These are phyloP conservation scores for Galaxea fascicularis DNA, from an alignment of 92 coral and sea anemone genomes.

Conservation along the genomic window DNA sequence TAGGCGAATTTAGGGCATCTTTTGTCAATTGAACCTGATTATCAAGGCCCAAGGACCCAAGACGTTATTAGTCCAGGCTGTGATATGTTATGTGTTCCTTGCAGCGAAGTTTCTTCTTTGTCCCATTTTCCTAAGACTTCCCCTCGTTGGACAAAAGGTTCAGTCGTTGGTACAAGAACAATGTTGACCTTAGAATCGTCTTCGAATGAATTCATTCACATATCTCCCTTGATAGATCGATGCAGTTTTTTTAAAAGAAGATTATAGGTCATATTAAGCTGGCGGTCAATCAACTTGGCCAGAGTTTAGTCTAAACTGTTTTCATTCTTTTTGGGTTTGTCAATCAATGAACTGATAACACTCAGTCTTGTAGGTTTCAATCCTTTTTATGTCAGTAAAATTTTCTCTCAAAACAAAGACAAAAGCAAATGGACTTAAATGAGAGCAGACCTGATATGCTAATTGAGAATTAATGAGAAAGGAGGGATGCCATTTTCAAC, in stretches of 20 bases:
- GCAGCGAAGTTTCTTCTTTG: background rate
- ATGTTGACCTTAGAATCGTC: background rate
- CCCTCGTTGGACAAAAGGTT: background rate
- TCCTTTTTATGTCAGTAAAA: background rate
- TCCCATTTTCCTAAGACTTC: background rate
- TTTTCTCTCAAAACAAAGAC: slow-evolving; percentile 7
- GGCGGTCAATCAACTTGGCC: slow-evolving; percentile 16
- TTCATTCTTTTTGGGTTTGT: slow-evolving; percentile 11
- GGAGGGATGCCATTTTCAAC: slow-evolving; percentile 4
- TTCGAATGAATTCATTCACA: background rate
- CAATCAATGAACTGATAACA: slow-evolving; percentile 32
- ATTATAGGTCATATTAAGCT: background rate
- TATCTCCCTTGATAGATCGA: background rate
- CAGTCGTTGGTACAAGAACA: background rate
- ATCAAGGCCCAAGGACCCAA: too few relatives aligned
- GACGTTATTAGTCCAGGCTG: background rate
- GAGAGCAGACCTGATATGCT: slow-evolving; percentile 13
- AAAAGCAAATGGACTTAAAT: background rate
- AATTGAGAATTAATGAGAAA: slow-evolving; percentile 25
- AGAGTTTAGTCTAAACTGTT: slow-evolving; percentile 32
- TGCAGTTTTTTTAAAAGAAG: background rate
- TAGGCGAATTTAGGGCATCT: too few relatives aligned
- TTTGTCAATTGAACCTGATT: too few relatives aligned
- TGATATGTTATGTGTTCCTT: background rate
- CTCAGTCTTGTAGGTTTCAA: background rate